A percentile compares a stretch with the other conserved stretches of the same genome.
These are phyloP conservation scores for Sminthurinus aureus DNA, from an alignment of 2,888 invertebrate genomes.

Conservation along the genomic window DNA sequence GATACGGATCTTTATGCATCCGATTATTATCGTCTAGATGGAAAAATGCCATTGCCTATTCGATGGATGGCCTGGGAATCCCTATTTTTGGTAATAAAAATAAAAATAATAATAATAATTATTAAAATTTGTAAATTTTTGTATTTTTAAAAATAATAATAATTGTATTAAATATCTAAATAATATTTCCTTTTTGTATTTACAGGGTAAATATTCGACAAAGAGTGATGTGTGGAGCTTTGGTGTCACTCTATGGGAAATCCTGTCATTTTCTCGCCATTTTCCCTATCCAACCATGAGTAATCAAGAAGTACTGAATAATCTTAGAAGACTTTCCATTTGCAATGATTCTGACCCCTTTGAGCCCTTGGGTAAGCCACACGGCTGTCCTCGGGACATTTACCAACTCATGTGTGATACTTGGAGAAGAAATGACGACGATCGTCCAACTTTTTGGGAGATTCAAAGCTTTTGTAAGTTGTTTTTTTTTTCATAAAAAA, in stretches of 20 bases:
- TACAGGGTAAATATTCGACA: constrained; percentile 86
- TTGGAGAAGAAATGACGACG: constrained; percentile 82
- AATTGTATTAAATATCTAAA: not conserved
- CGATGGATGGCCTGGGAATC: constrained; percentile 93
- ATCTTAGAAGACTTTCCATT: constrained; percentile 70
- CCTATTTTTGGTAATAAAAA: constrained; percentile 72
- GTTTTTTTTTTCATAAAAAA: not conserved
- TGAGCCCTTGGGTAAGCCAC: constrained; percentile 71
- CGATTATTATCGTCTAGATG: constrained; percentile 86
- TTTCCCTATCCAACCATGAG: constrained; percentile 79
- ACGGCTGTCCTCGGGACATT: constrained; percentile 83
- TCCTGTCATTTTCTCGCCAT: constrained; percentile 78
- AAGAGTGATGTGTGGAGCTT: constrained; percentile 93
- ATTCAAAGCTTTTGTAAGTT: constrained; percentile 76
- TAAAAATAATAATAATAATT: too few relatives aligned
- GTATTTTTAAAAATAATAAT: not conserved
- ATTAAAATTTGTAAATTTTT: too few relatives aligned
- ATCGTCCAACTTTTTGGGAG: constrained; percentile 86
- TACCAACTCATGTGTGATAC: constrained; percentile 92
- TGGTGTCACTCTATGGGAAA: constrained; percentile 87
- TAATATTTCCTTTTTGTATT: constrained; percentile 30
- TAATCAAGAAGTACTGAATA: constrained; percentile 82
- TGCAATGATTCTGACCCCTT: constrained; percentile 64
- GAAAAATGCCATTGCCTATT: constrained; percentile 81
- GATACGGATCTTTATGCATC: constrained; percentile 79